Conservation (phyloP, 2,888 invertebrate species). For the Drosophila paranaensis region DNA sequence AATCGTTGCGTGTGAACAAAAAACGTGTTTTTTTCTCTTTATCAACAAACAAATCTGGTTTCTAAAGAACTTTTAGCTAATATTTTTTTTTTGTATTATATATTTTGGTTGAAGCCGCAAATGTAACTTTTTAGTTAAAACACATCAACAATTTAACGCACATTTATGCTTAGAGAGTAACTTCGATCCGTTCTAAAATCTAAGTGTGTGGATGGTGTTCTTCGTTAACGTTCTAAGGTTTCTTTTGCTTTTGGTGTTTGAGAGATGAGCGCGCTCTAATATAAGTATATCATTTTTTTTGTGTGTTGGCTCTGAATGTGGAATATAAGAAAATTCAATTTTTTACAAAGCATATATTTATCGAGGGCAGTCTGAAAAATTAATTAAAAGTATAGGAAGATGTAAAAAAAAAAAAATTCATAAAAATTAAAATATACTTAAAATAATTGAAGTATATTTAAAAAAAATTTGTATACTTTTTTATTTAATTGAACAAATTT, state of each 20-base stretch:
- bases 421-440: not conserved
- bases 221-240: constrained; percentile 26
- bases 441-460: no score
- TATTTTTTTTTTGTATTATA: constrained; percentile 37
- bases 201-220: constrained; percentile 54
- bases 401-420: not conserved
- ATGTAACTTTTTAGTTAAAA: constrained; percentile 61
- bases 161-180: constrained; percentile 62
- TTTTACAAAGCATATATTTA: not conserved
- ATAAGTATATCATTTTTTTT: not conserved
- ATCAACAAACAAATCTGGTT: constrained; percentile 24
- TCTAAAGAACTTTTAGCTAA: constrained; percentile 54
- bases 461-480: no score
- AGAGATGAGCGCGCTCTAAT: constrained; percentile 32
- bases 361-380: not conserved
- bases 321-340: not conserved
- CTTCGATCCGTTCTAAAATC: constrained; percentile 52
- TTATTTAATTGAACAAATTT: no score
- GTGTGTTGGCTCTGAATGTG: not conserved
- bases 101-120: constrained; percentile 69
- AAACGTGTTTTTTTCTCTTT: constrained; percentile 9
- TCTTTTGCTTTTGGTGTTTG: constrained; percentile 21
- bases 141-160: constrained; percentile 67
- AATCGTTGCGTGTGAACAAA: constrained; percentile 53
- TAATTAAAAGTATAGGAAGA: not conserved